Percentiles rank a stretch among this genome's conserved stretches.
Conservation (phyloP, 2,113 vertebrate species). For the Chloroceryle aenea region DNA sequence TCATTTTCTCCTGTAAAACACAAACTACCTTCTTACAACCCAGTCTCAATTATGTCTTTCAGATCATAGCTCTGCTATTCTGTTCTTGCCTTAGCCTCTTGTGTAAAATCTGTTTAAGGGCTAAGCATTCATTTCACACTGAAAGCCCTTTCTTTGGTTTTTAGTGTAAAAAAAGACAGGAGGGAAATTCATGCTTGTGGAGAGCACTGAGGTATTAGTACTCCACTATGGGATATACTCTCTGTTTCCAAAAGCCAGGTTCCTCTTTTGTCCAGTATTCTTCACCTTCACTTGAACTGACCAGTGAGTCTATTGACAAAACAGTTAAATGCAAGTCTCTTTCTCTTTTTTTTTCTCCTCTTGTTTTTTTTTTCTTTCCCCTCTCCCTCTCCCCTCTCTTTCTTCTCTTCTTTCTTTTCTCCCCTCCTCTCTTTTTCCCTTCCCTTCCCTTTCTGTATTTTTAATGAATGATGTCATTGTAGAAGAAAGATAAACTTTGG, state of each 20-base stretch:
- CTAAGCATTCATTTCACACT: not conserved
- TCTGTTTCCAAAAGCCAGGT: not conserved
- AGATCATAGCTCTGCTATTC: not conserved
- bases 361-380: too few relatives aligned
- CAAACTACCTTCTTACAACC: not conserved
- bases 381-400: too few relatives aligned
- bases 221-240: not conserved
- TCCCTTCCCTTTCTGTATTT: too few relatives aligned
- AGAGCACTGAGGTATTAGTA: not conserved
- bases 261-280: not conserved
- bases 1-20: not conserved
- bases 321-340: not conserved
- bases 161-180: not conserved
- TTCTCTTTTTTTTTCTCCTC: not conserved
- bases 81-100: not conserved
- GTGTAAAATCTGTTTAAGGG: not conserved
- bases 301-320: rapidly evolving
- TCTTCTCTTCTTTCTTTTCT: too few relatives aligned
- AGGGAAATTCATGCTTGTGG: not conserved
- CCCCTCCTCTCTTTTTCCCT: too few relatives aligned
- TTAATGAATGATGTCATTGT: not conserved
- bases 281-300: not conserved
- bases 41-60: not conserved
- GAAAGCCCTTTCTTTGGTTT: not conserved
- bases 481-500: not conserved